Evolutionary conservation across 1,140 invertebrate species (phyloP).

Genomic region (Diorhabda elongata): DNA sequence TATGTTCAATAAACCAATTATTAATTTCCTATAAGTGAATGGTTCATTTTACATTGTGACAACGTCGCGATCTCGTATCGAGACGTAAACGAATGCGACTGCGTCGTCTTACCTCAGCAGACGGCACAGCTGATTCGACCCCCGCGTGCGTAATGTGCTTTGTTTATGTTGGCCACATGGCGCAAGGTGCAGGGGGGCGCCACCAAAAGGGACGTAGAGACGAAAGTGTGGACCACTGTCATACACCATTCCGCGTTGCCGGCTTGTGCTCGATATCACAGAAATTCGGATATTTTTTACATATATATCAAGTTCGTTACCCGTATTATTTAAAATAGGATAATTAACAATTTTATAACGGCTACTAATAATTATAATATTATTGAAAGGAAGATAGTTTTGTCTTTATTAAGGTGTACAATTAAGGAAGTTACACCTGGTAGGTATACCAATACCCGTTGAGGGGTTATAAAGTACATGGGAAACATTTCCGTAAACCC

Average conservation of each 20-base stretch:
- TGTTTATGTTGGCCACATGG: conserved; percentile 47
- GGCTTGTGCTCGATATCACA: not conserved
- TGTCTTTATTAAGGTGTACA: too few species aligned
- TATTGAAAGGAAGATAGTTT: too few species aligned
- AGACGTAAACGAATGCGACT: conserved; percentile 19
- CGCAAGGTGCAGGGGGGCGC: conserved; percentile 41
- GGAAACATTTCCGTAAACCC: too few species aligned
- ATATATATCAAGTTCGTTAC: not conserved
- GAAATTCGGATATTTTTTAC: not conserved
- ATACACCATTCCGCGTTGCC: conserved; percentile 13
- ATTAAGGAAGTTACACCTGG: too few species aligned
- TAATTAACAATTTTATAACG: too few species aligned
- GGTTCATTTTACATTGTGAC: not conserved
- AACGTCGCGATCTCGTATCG: conserved; percentile 4
- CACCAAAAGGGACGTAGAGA: conserved; percentile 23
- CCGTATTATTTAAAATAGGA: too few species aligned
- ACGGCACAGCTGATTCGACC: conserved; percentile 43
- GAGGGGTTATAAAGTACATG: too few species aligned
- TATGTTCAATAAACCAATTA: too few species aligned
- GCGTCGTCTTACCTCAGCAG: conserved; percentile 22
- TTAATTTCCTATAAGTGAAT: too few species aligned
- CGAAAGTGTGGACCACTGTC: conserved; percentile 27
- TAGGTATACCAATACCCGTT: too few species aligned
- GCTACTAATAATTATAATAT: too few species aligned
- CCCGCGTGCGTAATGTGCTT: conserved; percentile 45